Evolutionary conservation across 2,797 vertebrate genomes (phyloP).

Genomic region (Anas flavirostris): DNA sequence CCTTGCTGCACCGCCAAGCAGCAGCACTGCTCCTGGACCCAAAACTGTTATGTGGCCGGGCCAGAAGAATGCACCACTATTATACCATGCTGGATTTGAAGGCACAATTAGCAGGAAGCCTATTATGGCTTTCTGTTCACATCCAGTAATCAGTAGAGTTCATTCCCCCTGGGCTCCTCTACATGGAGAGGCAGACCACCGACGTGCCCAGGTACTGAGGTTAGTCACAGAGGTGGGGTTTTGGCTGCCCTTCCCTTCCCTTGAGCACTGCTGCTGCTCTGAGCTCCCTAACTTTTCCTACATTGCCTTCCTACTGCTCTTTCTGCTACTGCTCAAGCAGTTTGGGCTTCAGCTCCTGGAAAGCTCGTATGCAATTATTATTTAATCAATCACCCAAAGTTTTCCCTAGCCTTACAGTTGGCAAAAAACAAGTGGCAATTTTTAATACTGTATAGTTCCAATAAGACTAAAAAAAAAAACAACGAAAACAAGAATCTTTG

Average conservation of each 20-base stretch:
- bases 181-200: not conserved
- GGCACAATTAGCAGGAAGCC: not conserved
- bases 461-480: not conserved
- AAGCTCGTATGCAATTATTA: not conserved
- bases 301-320: not conserved
- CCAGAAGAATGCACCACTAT: not conserved
- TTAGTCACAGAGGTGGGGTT: not conserved
- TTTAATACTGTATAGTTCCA: not conserved
- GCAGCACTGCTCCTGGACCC: not conserved
- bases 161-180: not conserved
- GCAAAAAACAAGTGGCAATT: not conserved
- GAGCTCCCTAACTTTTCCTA: not conserved
- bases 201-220: not conserved
- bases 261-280: not conserved
- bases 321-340: not conserved
- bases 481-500: not conserved
- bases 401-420: not conserved
- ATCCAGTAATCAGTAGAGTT: not conserved
- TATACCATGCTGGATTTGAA: not conserved
- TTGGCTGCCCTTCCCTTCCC: not conserved
- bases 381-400: not conserved
- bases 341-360: not conserved
- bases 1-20: not conserved
- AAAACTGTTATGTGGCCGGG: not conserved
- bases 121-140: not conserved